Evolutionary conservation across 2,113 vertebrate genomes (phyloP).

Genomic region (Nyctibius bracteatus): DNA sequence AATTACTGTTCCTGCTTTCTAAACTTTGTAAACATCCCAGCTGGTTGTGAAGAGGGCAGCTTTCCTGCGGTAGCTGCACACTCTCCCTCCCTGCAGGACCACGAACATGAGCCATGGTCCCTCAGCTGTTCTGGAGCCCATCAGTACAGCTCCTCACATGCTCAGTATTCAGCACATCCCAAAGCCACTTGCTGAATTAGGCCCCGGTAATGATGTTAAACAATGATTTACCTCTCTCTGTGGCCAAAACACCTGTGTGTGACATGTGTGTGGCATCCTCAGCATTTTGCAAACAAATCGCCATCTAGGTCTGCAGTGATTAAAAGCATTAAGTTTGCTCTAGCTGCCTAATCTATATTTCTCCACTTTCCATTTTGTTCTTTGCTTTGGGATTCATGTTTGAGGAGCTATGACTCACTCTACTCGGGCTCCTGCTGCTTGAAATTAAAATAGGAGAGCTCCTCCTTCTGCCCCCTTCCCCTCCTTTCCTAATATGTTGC

Average conservation of each 20-base stretch:
- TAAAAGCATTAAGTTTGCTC: neutral
- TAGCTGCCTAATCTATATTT: neutral
- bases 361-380: neutral
- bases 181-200: neutral
- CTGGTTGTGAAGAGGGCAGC: neutral
- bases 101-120: fast-evolving
- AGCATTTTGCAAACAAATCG: neutral
- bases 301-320: neutral
- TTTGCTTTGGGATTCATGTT: conserved; percentile 2
- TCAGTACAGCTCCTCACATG: neutral
- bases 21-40: neutral
- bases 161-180: neutral
- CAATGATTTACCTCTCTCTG: neutral
- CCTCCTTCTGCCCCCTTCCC: neutral
- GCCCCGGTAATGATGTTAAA: neutral
- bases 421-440: neutral
- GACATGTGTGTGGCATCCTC: neutral
- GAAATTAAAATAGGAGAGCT: conserved; percentile 47
- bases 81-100: neutral
- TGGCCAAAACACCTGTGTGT: neutral
- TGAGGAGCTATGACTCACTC: conserved; percentile 50
- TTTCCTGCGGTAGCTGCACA: fast-evolving
- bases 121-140: fast-evolving
- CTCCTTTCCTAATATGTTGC: neutral
- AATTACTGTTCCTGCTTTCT: neutral